These are phyloP conservation scores for Polymixis lichenea DNA, from an alignment of 2,888 invertebrate species.

Conservation along the genomic window DNA sequence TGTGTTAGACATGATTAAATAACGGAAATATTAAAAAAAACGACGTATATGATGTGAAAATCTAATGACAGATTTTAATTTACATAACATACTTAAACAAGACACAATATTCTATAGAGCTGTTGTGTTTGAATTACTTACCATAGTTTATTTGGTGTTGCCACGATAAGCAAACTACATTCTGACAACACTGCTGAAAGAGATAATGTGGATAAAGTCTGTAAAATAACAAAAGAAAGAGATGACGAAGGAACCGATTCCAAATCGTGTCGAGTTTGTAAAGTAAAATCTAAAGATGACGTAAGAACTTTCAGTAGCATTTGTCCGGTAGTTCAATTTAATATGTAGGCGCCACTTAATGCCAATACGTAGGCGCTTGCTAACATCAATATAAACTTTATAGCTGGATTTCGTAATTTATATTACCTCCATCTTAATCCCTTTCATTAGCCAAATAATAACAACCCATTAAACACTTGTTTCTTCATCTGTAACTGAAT, in stretches of 20 bases:
- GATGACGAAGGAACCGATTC: background rate
- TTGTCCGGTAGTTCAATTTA: constrained; percentile 18
- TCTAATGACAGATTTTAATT: too few species aligned
- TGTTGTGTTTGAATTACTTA: too few species aligned
- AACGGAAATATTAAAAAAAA: too few species aligned
- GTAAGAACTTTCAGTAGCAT: background rate
- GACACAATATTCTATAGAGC: too few species aligned
- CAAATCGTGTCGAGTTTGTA: background rate
- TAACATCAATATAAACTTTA: constrained; percentile 18
- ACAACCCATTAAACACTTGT: constrained; percentile 38
- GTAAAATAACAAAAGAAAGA: constrained; percentile 10
- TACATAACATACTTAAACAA: too few species aligned
- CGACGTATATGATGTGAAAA: too few species aligned
- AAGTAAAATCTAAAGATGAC: background rate
- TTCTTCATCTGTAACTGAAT: constrained; percentile 42
- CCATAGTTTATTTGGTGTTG: too few species aligned
- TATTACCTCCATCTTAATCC: constrained; percentile 16
- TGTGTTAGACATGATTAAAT: background rate
- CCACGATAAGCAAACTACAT: too few species aligned
- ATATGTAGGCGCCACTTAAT: constrained; percentile 26
- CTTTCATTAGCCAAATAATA: constrained; percentile 31
- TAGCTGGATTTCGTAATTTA: constrained; percentile 12
- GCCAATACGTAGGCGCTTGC: constrained; percentile 2
- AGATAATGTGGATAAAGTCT: background rate
- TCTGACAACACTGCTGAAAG: background rate